Percentiles rank a stretch among this genome's conserved stretches.
phyloP scores from a whole-genome alignment of 2,888 invertebrate genomes.

The Brachypterus glaber region DNA sequence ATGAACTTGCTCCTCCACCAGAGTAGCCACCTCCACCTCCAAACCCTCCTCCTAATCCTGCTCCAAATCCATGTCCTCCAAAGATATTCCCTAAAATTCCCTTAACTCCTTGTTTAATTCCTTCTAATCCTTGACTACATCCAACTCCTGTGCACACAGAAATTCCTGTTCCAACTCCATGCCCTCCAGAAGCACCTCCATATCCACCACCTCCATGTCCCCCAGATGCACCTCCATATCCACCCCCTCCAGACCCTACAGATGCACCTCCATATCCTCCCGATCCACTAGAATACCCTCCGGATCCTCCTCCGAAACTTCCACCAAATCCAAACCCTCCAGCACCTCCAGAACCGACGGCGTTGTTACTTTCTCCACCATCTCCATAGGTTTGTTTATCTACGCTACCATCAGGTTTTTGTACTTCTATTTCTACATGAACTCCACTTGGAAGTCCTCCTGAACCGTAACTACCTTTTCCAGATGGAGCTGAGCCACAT shows the following conservation, averaged over 20 bases:
- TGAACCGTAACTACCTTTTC: conserved; percentile 4
- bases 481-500: conserved; percentile 3
- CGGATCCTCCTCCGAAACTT: conserved; percentile 6
- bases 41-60: conserved; percentile 6
- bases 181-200: conserved; percentile 9
- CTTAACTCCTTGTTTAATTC: conserved; percentile 4
- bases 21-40: conserved; percentile 14
- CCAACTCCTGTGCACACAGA: conserved; percentile 1
- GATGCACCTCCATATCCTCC: conserved; percentile 8
- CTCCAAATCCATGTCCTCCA: conserved; percentile 14
- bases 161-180: conserved; percentile 3
- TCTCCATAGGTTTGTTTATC: neutral
- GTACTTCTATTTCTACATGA: conserved; percentile 4
- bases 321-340: conserved; percentile 4
- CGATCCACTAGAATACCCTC: conserved; percentile 5
- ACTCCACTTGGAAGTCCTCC: conserved; percentile 5
- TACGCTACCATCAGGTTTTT: neutral
- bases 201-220: conserved; percentile 10
- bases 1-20: conserved; percentile 12
- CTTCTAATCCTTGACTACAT: neutral
- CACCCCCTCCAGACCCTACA: conserved; percentile 8
- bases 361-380: neutral
- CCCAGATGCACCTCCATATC: conserved; percentile 11
- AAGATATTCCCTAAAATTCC: conserved; percentile 12
- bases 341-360: neutral